Base-by-base conservation (phyloP, 2,113 vertebrate species). In the Ctenodactylus gundi region DNA sequence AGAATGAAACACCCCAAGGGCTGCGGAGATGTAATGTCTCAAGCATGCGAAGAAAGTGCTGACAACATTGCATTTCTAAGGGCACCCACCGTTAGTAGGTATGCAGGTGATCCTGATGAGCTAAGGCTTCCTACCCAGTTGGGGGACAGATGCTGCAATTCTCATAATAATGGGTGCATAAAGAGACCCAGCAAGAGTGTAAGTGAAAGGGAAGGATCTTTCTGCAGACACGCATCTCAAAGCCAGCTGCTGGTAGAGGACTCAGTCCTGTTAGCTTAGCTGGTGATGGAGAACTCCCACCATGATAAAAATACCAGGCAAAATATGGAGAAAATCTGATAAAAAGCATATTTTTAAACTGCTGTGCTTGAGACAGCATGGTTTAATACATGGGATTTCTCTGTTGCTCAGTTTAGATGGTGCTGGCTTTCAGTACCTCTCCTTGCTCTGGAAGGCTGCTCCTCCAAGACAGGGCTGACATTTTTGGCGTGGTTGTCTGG, bases 291-390 rank as follows among this genome's bases (percentile, higher is more conserved):
- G 94, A 96, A 92, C 92, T 90, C 80, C 95, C 85, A 62, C 81
- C 90, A 94, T 76, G 94, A 95, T 97, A 94, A 97, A 98, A 97
- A 96, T 82, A 85, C 20, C 41, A 94, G 75, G 65, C 84, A 92
- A 93, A 94, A 94, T 89, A 96, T 55, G 90, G 93, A 94, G 60
- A 82, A 97, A 96, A 97, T 96, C 96, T 95, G 96, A 97, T 97
- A 93, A 97, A 97, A 98, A 86, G 49, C 58, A 14, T 97, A 94
- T 97, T 97, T 97, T 93, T 96, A 97, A 98, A 97, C 73, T 94
- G 85, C 95, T 80, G 11, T 73, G 62, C 94, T 97, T 82, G 88
- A 96, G 88, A 97, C 96, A 93, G 78, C 88, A 51, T 78, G 51
- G 90, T 97, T 97, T 85, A 94, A 81, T 80, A 60, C 80, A 51